phyloP scores from a whole-genome alignment of 2,888 invertebrate species.

The Morpho helenor region DNA sequence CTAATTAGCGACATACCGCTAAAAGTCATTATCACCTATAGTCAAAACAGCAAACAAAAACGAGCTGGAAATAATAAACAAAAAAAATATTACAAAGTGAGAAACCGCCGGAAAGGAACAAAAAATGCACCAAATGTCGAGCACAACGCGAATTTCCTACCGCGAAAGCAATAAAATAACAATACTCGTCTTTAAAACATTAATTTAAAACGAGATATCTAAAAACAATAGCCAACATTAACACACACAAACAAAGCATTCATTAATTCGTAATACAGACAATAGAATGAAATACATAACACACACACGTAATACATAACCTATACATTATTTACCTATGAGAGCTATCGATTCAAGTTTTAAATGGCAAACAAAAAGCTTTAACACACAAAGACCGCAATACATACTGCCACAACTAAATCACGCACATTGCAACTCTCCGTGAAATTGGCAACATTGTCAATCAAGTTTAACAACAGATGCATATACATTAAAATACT shows the following conservation, averaged over 20 bases:
- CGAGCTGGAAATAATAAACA: neutral
- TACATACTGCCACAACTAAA: slow-evolving; percentile 38
- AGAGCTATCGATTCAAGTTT: slow-evolving; percentile 30
- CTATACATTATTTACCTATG: slow-evolving; percentile 22
- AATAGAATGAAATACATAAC: slow-evolving; percentile 19
- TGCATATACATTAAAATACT: slow-evolving; percentile 46
- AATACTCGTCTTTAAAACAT: neutral
- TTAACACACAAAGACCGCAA: slow-evolving; percentile 45
- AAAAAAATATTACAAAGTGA: neutral
- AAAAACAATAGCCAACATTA: slow-evolving; percentile 25
- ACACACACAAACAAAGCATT: slow-evolving; percentile 30
- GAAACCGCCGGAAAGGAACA: neutral
- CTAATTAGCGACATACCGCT: no score
- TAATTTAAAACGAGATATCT: slow-evolving; percentile 2
- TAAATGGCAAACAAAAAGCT: slow-evolving; percentile 26
- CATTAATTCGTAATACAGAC: slow-evolving; percentile 33
- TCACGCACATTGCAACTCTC: slow-evolving; percentile 22
- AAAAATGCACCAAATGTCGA: neutral
- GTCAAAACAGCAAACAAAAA: neutral
- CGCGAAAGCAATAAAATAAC: neutral
- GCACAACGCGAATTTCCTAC: neutral
- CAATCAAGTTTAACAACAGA: slow-evolving; percentile 49
- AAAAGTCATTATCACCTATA: no score
- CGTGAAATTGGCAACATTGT: slow-evolving; percentile 48
- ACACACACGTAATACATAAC: slow-evolving; percentile 27